Base-by-base conservation (phyloP, 2,888 invertebrate species). In the Polymixis lichenea region DNA sequence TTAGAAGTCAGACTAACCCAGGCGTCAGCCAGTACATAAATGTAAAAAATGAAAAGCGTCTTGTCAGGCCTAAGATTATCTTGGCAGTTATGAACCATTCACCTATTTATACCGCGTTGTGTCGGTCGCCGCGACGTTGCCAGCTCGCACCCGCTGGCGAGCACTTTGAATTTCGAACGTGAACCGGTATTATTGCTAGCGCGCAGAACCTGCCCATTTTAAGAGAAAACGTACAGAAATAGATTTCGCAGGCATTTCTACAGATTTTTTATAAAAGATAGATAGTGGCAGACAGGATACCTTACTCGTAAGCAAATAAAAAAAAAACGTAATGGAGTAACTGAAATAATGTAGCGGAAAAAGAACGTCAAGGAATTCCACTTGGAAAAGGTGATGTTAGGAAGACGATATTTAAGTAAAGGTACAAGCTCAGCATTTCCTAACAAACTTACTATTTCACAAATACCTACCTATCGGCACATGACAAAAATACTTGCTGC, bases 121-220 rank as follows among this genome's bases (percentile, higher is more conserved):
- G 78, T 87, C 76, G 78, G 87, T 79, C 81, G 78, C 55, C 58
- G 90, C 90, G 86, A 88, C 90, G 91, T 91, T 91, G 91, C 91
- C 91, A 89, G 83, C 87, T 82, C 88, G 87, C 82, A 51, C 67
- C 64, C 84, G 70, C 83, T 81, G 81, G 78, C 85, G 74, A 83
- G 80, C 86, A 88, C 87, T 86, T 87, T 86, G 88, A 86, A 87
- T 84, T 88, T 87, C 87, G 82, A 88, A 83, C 85, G 83, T 79
- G 77, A 84, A 83, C 81, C 86, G 74, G 77, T 80, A 74, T 82
- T 84, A 78, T 86, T 83, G 83, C 83, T 67, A 82, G 69, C 64
- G 38, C 32, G n/a, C 32, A 74, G 15, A 78, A 60, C 71, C 80
- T 75, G 65, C 84, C 86, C 66, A 56, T 78, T 65, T 64, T 38